phyloP scores from a whole-genome alignment of 2,797 vertebrate genomes.

The Coreius guichenoti region DNA sequence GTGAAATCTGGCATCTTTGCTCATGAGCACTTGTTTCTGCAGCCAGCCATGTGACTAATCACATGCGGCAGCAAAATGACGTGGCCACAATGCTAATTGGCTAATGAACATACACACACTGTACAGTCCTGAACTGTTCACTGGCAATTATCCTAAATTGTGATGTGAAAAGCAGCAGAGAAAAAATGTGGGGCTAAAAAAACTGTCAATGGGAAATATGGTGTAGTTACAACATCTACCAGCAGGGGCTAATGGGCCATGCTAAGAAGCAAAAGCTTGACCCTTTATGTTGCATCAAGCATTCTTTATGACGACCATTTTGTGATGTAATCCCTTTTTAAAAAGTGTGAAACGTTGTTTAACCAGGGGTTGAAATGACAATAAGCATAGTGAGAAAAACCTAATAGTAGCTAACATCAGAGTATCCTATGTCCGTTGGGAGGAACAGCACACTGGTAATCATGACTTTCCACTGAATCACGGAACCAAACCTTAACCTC shows the following conservation, averaged over 20 bases:
- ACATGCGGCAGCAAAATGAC: not conserved
- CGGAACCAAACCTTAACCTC: not conserved
- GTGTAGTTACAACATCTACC: not conserved
- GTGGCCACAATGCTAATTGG: not conserved
- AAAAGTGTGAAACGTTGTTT: not conserved
- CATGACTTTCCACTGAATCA: conserved; percentile 1
- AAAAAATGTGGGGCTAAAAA: not conserved
- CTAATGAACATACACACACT: not conserved
- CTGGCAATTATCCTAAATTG: not conserved
- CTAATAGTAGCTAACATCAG: not conserved
- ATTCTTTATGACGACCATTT: not conserved
- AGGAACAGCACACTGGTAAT: not conserved
- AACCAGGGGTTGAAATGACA: not conserved
- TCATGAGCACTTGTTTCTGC: not conserved
- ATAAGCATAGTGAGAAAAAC: not conserved
- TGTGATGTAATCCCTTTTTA: not conserved
- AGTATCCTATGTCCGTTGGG: not conserved
- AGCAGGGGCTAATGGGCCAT: not conserved
- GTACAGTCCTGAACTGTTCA: not conserved
- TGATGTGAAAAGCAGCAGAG: not conserved
- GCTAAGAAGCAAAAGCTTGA: too few species aligned
- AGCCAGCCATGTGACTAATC: conserved; percentile 11
- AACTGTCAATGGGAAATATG: not conserved
- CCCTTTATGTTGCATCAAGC: not conserved
- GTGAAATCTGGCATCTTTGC: not conserved